Evolutionary conservation across 2,888 invertebrate genomes (phyloP).

Genomic region (Drosophila infuscata): DNA sequence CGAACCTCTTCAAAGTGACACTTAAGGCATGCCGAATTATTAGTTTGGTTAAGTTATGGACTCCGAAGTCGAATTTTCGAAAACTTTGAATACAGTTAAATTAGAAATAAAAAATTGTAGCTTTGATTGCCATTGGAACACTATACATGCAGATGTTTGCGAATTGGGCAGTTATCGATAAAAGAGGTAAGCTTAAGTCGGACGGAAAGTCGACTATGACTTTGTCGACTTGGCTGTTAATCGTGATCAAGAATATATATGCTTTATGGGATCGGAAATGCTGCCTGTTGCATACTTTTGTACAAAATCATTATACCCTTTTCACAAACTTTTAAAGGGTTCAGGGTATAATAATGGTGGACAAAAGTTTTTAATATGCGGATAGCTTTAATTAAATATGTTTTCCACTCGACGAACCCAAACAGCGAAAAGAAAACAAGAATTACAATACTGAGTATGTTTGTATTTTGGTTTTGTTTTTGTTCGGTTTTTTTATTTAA

Average conservation of each 20-base stretch:
- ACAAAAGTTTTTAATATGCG: slow-evolving; percentile 80
- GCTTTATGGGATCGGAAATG: not conserved
- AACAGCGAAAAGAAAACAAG: slow-evolving; percentile 38
- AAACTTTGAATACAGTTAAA: too few species aligned
- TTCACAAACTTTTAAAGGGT: not conserved
- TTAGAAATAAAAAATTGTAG: too few species aligned
- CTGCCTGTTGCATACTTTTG: not conserved
- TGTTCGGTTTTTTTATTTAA: slow-evolving; percentile 39
- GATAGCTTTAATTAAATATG: slow-evolving; percentile 81
- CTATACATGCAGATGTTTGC: too few species aligned
- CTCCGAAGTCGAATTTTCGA: too few species aligned
- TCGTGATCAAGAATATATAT: not conserved
- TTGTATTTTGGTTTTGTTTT: slow-evolving; percentile 40
- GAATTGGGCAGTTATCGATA: too few species aligned
- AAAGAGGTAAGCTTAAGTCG: too few species aligned
- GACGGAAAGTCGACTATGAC: not conserved
- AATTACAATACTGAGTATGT: slow-evolving; percentile 29
- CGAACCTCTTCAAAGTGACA: too few species aligned
- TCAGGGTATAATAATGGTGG: not conserved
- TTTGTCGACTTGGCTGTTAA: not conserved
- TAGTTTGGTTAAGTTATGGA: too few species aligned
- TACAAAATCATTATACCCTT: not conserved
- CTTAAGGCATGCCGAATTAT: too few species aligned
- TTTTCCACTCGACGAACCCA: slow-evolving; percentile 75
- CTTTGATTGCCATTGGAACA: too few species aligned